phyloP scores from a whole-genome alignment of 2,888 invertebrate species.

The Trimorus sp. region DNA sequence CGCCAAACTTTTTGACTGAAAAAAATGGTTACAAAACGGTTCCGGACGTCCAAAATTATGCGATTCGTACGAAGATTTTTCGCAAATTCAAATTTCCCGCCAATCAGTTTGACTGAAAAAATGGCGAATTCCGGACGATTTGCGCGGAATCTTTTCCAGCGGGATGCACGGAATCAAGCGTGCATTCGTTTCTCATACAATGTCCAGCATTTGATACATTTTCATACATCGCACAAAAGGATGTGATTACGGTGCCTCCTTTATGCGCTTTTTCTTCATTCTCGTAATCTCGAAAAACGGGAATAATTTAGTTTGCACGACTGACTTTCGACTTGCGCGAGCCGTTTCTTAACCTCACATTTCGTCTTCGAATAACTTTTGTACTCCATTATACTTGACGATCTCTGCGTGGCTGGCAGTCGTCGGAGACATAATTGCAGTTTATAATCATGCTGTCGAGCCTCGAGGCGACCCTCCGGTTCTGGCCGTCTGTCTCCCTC shows the following conservation, averaged over 20 bases:
- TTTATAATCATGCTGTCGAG: constrained; percentile 76
- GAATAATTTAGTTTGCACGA: constrained; percentile 48
- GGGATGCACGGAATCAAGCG: no score
- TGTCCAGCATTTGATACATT: constrained; percentile 47
- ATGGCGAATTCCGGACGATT: no score
- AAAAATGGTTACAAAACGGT: no score
- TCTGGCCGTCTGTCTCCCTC: constrained; percentile 57
- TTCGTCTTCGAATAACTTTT: constrained; percentile 64
- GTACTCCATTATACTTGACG: constrained; percentile 71
- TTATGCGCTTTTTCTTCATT: constrained; percentile 46
- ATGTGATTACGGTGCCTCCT: constrained; percentile 50
- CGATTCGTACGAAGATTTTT: no score
- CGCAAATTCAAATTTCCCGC: no score
- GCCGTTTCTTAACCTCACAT: constrained; percentile 53
- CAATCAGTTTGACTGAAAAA: no score
- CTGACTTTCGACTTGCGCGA: constrained; percentile 31
- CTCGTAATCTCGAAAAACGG: constrained; percentile 45
- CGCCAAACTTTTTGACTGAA: no score
- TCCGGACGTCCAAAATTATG: no score
- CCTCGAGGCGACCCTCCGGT: constrained; percentile 68
- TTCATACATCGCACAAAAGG: constrained; percentile 41
- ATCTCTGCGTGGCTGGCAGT: constrained; percentile 75
- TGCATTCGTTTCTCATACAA: constrained; percentile 20
- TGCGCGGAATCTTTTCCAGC: no score
- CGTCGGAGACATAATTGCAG: constrained; percentile 79